Conservation (phyloP, 2,888 invertebrate species). For the Operophtera brumata region DNA sequence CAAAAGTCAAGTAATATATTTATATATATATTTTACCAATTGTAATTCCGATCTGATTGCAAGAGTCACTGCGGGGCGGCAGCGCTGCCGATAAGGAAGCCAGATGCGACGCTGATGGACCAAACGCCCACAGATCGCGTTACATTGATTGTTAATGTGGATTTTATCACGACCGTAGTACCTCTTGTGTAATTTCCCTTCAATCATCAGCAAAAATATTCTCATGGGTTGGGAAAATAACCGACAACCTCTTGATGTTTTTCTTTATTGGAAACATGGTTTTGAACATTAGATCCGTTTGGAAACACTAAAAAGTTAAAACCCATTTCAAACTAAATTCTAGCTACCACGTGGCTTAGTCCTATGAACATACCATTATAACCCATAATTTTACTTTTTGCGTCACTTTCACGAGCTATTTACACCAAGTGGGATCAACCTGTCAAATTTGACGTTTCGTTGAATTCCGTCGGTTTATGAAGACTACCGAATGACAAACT, state of each 20-base stretch:
- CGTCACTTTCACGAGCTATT: constrained; percentile 65
- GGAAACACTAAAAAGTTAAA: neutral
- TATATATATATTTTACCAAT: too few species aligned
- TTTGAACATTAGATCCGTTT: too few species aligned
- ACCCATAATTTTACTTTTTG: constrained; percentile 33
- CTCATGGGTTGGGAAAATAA: neutral
- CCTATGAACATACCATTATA: neutral
- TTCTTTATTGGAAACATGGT: too few species aligned
- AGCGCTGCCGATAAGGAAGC: constrained; percentile 56
- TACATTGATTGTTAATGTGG: constrained; percentile 46
- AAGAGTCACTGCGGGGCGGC: constrained; percentile 46
- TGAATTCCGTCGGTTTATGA: constrained; percentile 57
- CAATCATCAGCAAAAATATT: constrained; percentile 21
- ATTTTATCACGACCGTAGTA: constrained; percentile 29
- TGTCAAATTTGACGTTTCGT: constrained; percentile 57
- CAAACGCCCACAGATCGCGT: constrained; percentile 67
- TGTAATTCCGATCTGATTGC: constrained; percentile 25
- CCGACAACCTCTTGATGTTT: too few species aligned
- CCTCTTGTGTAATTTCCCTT: constrained; percentile 13
- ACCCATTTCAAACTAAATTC: neutral
- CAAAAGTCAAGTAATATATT: too few species aligned
- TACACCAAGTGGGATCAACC: constrained; percentile 49
- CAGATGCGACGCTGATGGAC: constrained; percentile 51
- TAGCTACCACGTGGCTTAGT: neutral
- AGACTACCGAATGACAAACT: constrained; percentile 52